phyloP scores from a whole-genome alignment of 1,140 invertebrate genomes.

The Zaprionus ghesquierei region DNA sequence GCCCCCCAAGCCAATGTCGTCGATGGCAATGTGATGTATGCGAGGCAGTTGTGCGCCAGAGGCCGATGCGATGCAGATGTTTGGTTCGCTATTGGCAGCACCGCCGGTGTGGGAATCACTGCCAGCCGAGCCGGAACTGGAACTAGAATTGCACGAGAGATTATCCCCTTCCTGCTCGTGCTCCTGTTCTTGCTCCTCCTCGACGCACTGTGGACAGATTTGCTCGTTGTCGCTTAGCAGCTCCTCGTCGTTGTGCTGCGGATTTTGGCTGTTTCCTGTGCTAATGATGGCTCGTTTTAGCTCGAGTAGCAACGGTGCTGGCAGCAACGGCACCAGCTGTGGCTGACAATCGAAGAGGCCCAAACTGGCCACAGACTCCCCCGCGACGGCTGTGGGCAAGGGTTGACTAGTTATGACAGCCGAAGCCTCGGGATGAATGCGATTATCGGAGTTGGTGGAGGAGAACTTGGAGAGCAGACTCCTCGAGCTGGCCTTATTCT shows the following conservation, averaged over 20 bases:
- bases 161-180: slow-evolving; percentile 18
- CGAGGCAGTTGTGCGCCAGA: slow-evolving; percentile 37
- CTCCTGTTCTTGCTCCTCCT: slow-evolving; percentile 34
- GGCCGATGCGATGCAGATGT: slow-evolving; percentile 55
- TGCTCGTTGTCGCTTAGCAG: slow-evolving; percentile 19
- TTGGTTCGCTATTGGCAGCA: slow-evolving; percentile 64
- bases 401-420: slow-evolving; percentile 74
- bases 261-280: slow-evolving; percentile 12
- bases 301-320: slow-evolving; percentile 62
- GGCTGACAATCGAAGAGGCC: slow-evolving; percentile 62
- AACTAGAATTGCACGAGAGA: slow-evolving; percentile 1
- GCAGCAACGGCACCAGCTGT: slow-evolving; percentile 33
- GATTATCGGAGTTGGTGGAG: slow-evolving; percentile 73
- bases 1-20: slow-evolving; percentile 59
- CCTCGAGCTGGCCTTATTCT: slow-evolving; percentile 70
- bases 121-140: not conserved
- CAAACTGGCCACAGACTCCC: slow-evolving; percentile 43
- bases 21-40: slow-evolving; percentile 71
- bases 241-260: slow-evolving; percentile 27
- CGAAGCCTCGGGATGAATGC: slow-evolving; percentile 71
- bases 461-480: slow-evolving; percentile 76
- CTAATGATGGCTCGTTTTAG: slow-evolving; percentile 73
- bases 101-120: slow-evolving; percentile 6
- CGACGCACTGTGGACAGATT: slow-evolving; percentile 48
- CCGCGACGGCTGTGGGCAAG: slow-evolving; percentile 23